Conservation (phyloP, 1,140 invertebrate species). For the Drosophila chauvacae region DNA sequence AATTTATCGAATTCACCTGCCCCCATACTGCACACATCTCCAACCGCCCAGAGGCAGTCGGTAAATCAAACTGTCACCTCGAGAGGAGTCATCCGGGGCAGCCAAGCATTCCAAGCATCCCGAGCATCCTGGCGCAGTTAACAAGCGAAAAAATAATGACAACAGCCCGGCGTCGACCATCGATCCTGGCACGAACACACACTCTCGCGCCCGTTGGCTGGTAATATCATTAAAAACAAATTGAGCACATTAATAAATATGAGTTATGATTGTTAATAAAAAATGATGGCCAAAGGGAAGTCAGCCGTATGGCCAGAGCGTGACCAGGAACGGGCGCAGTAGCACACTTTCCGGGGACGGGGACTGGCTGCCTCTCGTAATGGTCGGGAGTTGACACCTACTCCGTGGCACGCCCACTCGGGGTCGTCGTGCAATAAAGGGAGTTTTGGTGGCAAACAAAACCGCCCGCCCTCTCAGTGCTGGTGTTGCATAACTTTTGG, state of each 20-base stretch:
- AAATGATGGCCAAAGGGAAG: constrained; percentile 33
- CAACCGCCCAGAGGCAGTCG: constrained; percentile 3
- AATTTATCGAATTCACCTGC: constrained; percentile 13
- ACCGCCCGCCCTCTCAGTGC: background rate
- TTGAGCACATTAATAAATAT: constrained; percentile 79
- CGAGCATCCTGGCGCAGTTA: constrained; percentile 32
- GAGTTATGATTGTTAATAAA: constrained; percentile 78
- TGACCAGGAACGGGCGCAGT: constrained; percentile 23
- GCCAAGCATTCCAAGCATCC: constrained; percentile 6
- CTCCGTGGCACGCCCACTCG: constrained; percentile 14
- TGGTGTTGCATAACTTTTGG: constrained; percentile 73
- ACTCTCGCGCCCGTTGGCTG: constrained; percentile 6
- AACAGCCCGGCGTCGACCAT: constrained; percentile 24
- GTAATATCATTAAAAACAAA: constrained; percentile 78
- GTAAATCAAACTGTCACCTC: constrained; percentile 48
- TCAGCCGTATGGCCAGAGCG: constrained; percentile 42
- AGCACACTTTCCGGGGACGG: constrained; percentile 17
- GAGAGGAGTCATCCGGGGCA: constrained; percentile 20
- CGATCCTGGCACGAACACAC: constrained; percentile 20
- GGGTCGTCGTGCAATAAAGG: constrained; percentile 24
- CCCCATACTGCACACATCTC: background rate
- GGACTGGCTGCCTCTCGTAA: background rate
- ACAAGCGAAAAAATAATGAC: constrained; percentile 42
- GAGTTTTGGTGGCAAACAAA: constrained; percentile 33
- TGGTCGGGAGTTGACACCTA: constrained; percentile 45